Base-by-base conservation (phyloP, 2,888 invertebrate species). In the Oegoconia quadripuncta region DNA sequence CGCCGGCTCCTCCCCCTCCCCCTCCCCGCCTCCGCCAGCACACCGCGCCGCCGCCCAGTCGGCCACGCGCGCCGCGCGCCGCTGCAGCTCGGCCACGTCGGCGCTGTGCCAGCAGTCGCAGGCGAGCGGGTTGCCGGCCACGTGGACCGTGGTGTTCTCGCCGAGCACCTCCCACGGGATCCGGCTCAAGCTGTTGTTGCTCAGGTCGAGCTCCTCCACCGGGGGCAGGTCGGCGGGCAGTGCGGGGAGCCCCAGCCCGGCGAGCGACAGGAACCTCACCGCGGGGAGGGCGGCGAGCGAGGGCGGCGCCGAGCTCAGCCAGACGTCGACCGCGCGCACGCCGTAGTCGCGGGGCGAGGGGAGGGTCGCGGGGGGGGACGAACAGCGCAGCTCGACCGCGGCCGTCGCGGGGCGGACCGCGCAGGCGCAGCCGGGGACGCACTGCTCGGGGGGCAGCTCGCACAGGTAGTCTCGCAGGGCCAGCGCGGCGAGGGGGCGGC, bases 101-200 rank as follows among this genome's bases (percentile, higher is more conserved):
- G 30, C 39, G 1, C 33, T 18, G 34, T 45, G 37, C 9, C 14
- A 39, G 37, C 67, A 65, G 18, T 46, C 42, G 40, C 67, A 66
- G 3, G 8, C 34, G 7, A 64, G 28, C 8, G 53, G 54, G 37
- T 66, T 65, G 3, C 35, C 31, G 4, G 53, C 42, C 6, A 64
- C 32, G 3, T 33, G 37, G 16, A 59, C 17, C 3, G 17, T 29
- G 12, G 40, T n/a, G 17, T 48, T 46, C 12, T 5, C 13, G 0
- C 12, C 11, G 8, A 53, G 34, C 32, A 52, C 9, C 0, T 26
- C 35, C 3, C 25, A 7, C 11, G 56, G 64, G 6, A 49, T 30
- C 1, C 13, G 16, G 1, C 20, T 28, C 6, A 60, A 37, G 1
- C 1, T n/a, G 41, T 59, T 61, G 17, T 35, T 22, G 3, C 40